Evolutionary conservation across 2,888 invertebrate species (phyloP), one percentile per base, ranked within the genome.

Genomic region (Heteromyza rotundicornis): DNA sequence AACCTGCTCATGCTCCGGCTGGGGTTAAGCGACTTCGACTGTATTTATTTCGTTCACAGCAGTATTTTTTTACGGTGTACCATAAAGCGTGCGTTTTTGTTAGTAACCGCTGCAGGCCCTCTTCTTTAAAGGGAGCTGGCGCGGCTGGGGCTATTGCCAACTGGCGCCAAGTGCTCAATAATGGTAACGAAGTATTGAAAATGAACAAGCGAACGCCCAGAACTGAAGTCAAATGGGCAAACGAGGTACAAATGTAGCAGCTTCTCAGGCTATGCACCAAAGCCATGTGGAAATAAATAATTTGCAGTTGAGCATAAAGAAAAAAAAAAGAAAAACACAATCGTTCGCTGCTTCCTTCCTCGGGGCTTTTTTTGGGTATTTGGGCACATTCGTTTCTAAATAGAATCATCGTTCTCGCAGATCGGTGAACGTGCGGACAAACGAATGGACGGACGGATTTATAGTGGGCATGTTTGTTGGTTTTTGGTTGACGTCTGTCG

Each of bases 161-260:
- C 80, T 80, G 80, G 80, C 80, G 80, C 80, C 80, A 80, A 80
- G 79, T 80, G 78, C 80, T 80, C 80, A 80, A 80, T 80, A 80
- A 78, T 78, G 77, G 78, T 78, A 78, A 78, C 78, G 79, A 78
- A 79, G 78, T 78, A 79, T 76, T 78, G 77, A 77, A 71, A 78
- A 78, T 73, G 66, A 71, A 64, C 64, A 70, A 62, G 17, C n/a
- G 24, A 22, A 52, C 32, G 53, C 53, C 40, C 40, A 40, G 14
- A 35, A 53, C 16, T 53, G 27, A 32, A 12, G n/a, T n/a, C n/a
- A n/a, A n/a, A n/a, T n/a, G n/a, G n/a, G n/a, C n/a, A n/a, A n/a
- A n/a, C n/a, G n/a, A n/a, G n/a, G n/a, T n/a, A 17, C 50, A n/a
- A 5, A 22, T 50, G 50, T 5, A 24, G 56, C 17, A 32, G 44